These are phyloP conservation scores for Eolophus roseicapilla DNA, from an alignment of 2,113 vertebrate genomes.

Conservation along the genomic window DNA sequence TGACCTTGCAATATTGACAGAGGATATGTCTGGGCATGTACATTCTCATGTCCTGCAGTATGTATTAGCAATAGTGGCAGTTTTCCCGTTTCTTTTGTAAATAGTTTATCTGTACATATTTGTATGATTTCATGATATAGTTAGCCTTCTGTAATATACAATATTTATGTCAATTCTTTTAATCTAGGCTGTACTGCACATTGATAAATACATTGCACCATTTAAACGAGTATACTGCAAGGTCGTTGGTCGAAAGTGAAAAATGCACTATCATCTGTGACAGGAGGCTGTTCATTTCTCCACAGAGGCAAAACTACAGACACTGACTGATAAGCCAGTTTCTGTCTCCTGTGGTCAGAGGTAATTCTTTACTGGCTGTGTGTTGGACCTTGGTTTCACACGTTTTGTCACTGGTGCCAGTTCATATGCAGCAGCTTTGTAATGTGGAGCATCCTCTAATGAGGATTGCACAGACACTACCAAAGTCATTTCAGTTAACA, in stretches of 20 bases:
- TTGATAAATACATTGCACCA: background rate
- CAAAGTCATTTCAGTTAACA: background rate
- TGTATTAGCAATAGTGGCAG: background rate
- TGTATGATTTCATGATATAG: background rate
- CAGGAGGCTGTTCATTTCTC: background rate
- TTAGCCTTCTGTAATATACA: background rate
- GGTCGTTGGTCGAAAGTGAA: background rate
- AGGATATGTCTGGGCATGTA: background rate
- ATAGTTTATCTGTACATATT: background rate
- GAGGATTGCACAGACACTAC: background rate
- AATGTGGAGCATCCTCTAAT: background rate
- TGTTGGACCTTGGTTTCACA: background rate
- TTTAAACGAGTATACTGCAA: background rate
- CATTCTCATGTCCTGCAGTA: background rate
- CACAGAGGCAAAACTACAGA: background rate
- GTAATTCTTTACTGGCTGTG: background rate
- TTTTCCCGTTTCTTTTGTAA: background rate
- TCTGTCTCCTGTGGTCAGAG: background rate
- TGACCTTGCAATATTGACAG: background rate
- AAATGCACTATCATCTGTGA: background rate
- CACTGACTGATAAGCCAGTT: background rate
- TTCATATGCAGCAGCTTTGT: background rate
- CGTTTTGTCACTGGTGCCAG: background rate
- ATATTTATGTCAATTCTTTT: background rate
- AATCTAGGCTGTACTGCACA: background rate